Percentiles rank a stretch among this genome's conserved stretches.
Conservation (phyloP, 2,113 vertebrate genomes). For the Muntiacus reevesi region DNA sequence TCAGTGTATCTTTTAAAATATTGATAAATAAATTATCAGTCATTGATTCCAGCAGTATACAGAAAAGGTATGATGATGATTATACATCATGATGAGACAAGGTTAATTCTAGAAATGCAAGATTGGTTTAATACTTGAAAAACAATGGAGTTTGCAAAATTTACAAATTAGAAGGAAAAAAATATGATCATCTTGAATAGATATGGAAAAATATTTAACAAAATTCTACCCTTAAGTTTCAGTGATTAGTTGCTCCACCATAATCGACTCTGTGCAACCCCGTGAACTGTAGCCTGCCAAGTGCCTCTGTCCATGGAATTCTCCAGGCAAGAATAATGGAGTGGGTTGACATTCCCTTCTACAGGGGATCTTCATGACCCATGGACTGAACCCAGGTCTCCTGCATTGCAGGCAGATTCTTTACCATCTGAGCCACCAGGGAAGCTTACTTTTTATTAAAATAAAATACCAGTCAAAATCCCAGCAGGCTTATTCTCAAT, state of each 20-base stretch:
- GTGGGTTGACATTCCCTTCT: not conserved
- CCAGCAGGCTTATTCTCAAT: not conserved
- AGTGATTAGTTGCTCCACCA: not conserved
- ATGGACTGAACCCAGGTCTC: not conserved
- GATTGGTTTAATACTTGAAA: not conserved
- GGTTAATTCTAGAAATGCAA: not conserved
- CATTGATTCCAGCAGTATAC: not conserved
- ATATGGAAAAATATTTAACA: not conserved
- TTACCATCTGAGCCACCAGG: not conserved
- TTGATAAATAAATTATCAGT: not conserved
- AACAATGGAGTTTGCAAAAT: not conserved
- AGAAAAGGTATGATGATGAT: not conserved
- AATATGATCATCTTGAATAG: not conserved
- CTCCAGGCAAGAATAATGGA: not conserved
- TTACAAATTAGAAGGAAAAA: not conserved
- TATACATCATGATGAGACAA: not conserved
- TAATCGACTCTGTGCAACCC: not conserved
- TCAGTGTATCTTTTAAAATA: not conserved
- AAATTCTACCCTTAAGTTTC: not conserved
- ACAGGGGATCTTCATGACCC: not conserved
- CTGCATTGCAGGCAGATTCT: not conserved
- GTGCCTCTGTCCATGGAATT: not conserved
- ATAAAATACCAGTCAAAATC: not conserved
- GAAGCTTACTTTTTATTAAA: not conserved
- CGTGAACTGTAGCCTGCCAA: rapidly evolving